Evolutionary conservation across 1,140 invertebrate genomes (phyloP).

Genomic region (Popillia japonica): DNA sequence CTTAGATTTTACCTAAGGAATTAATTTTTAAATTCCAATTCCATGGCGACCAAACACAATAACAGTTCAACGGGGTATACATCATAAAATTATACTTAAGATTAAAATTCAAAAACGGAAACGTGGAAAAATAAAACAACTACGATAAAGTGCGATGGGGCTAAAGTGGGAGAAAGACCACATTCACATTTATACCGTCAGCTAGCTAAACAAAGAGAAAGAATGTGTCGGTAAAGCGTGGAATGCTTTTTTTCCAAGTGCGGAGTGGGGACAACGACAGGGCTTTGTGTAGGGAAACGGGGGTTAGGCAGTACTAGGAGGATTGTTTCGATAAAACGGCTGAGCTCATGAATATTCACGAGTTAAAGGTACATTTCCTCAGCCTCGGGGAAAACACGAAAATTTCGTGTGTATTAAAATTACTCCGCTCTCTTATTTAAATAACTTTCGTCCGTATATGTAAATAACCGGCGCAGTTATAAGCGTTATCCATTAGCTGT

Average conservation of each 20-base stretch:
- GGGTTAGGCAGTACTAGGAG: neutral
- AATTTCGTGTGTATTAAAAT: conserved; percentile 16
- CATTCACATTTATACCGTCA: conserved; percentile 5
- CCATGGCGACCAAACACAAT: neutral
- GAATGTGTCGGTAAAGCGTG: neutral
- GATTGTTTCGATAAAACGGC: conserved; percentile 20
- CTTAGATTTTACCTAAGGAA: no score
- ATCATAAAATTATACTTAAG: conserved; percentile 16
- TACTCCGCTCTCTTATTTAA: conserved; percentile 10
- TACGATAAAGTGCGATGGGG: neutral
- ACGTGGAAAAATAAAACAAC: neutral
- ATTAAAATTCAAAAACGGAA: conserved; percentile 8
- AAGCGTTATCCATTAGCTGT: conserved; percentile 8
- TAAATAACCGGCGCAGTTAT: neutral
- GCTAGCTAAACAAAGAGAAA: neutral
- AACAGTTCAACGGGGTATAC: neutral
- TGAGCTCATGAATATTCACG: conserved; percentile 10
- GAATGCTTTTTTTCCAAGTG: neutral
- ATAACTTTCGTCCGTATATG: conserved; percentile 10
- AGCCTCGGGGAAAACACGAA: conserved; percentile 13
- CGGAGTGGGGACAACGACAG: neutral
- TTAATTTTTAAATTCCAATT: neutral
- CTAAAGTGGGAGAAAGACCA: neutral
- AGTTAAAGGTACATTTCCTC: conserved; percentile 15
- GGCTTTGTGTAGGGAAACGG: neutral